Evolutionary conservation across 2,113 vertebrate genomes (phyloP).

Genomic region (Apistogramma diplotaenia): DNA sequence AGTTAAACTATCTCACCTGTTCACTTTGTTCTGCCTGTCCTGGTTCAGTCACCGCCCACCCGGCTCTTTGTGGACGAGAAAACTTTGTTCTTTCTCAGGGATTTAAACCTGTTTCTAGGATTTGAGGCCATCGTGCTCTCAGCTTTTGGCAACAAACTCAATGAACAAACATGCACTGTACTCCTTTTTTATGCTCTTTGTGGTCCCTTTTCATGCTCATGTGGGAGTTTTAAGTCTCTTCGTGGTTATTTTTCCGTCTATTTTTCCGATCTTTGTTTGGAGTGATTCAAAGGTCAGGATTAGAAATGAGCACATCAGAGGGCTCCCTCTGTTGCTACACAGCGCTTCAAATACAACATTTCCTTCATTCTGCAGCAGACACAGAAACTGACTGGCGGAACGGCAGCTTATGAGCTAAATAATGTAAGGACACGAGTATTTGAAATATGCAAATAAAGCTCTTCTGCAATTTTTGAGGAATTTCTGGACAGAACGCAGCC

Average conservation of each 20-base stretch:
- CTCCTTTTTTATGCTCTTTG: not conserved
- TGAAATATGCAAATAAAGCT: constrained; percentile 52
- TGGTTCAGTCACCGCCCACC: not conserved
- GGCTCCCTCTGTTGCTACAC: no score
- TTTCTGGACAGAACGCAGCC: constrained; percentile 28
- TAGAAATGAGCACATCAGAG: no score
- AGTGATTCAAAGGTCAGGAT: no score
- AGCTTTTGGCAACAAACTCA: not conserved
- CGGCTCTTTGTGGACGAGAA: not conserved
- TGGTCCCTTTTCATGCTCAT: not conserved
- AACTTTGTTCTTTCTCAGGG: not conserved
- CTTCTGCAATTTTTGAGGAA: constrained; percentile 55
- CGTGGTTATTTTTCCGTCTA: not conserved
- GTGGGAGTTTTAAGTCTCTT: no score
- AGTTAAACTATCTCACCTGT: constrained; percentile 56
- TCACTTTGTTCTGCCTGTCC: constrained; percentile 30
- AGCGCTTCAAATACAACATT: not conserved
- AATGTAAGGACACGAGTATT: constrained; percentile 62
- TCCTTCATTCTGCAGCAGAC: constrained; percentile 18
- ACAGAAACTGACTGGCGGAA: constrained; percentile 33
- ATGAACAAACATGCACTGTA: not conserved
- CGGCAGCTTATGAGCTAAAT: constrained; percentile 16
- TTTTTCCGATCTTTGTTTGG: no score
- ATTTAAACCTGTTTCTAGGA: not conserved
- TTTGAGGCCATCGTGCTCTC: not conserved